Evolutionary conservation across 2,888 invertebrate species (phyloP).

Genomic region (Steinernema carpocapsae): DNA sequence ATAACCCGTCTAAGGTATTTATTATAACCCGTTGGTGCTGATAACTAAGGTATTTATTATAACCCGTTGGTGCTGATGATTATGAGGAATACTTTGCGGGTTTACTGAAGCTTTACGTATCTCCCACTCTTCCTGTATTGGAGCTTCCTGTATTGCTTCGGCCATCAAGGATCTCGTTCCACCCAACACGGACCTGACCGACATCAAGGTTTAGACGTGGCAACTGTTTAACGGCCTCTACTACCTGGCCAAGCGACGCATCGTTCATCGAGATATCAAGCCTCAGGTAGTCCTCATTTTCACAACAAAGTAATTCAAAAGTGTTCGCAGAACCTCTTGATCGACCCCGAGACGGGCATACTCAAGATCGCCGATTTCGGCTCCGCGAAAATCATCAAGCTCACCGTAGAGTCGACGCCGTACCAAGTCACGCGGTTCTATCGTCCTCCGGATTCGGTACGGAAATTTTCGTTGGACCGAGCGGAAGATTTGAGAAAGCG

Average conservation of each 20-base stretch:
- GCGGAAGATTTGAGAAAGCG: too few species aligned
- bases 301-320: too few species aligned
- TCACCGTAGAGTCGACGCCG: slow-evolving; percentile 45
- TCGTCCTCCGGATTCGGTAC: slow-evolving; percentile 61
- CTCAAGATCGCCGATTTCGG: slow-evolving; percentile 61
- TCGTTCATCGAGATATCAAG: slow-evolving; percentile 47
- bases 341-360: slow-evolving; percentile 51
- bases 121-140: too few species aligned
- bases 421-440: slow-evolving; percentile 62
- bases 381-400: slow-evolving; percentile 51
- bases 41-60: too few species aligned
- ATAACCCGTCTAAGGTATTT: too few species aligned
- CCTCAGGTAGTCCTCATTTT: too few species aligned
- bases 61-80: too few species aligned
- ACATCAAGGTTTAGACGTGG: slow-evolving; percentile 60
- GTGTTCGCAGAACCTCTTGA: slow-evolving; percentile 56
- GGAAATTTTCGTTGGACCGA: too few species aligned
- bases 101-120: too few species aligned
- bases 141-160: too few species aligned
- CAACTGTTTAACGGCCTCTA: slow-evolving; percentile 59
- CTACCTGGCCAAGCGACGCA: slow-evolving; percentile 46
- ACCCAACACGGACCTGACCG: slow-evolving; percentile 44
- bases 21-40: too few species aligned
- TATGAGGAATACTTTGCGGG: too few species aligned
- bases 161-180: slow-evolving; percentile 42